Evolutionary conservation across 1,140 invertebrate genomes (phyloP).

Genomic region (Drosophila oshimai): DNA sequence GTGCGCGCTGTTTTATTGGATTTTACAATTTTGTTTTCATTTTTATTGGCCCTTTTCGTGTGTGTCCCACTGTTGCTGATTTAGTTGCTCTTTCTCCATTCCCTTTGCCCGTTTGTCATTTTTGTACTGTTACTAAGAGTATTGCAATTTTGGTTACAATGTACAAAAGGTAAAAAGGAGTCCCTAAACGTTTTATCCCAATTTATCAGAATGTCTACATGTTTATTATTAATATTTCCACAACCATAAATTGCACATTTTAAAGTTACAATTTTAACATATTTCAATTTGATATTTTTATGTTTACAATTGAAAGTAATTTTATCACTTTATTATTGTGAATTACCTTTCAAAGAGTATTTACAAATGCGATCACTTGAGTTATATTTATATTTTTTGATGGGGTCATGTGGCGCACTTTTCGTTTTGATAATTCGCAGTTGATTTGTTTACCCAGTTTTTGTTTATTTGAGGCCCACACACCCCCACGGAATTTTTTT

Average conservation of each 20-base stretch:
- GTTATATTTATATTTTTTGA: background rate
- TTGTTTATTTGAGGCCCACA: conserved; percentile 49
- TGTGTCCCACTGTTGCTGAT: conserved; percentile 61
- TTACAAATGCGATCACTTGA: background rate
- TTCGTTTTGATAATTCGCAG: conserved; percentile 67
- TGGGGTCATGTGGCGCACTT: conserved; percentile 31
- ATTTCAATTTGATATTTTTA: too few relatives aligned
- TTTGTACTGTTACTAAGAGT: background rate
- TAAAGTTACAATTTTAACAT: too few relatives aligned
- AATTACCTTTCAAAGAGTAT: background rate
- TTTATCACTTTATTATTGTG: background rate
- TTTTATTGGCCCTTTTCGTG: conserved; percentile 34
- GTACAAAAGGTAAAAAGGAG: too few relatives aligned
- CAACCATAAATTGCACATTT: too few relatives aligned
- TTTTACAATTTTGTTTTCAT: conserved; percentile 68
- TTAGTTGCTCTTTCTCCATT: conserved; percentile 25
- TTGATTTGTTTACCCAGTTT: conserved; percentile 70
- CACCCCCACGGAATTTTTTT: conserved; percentile 14
- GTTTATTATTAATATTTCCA: too few relatives aligned
- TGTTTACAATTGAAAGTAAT: too few relatives aligned
- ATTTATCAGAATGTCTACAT: too few relatives aligned
- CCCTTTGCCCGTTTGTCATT: conserved; percentile 1
- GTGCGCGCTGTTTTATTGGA: conserved; percentile 51
- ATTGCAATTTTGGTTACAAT: background rate
- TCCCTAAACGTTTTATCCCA: too few relatives aligned